Evolutionary conservation across 2,888 invertebrate genomes (phyloP).

Genomic region (Diachrysia chrysitis): DNA sequence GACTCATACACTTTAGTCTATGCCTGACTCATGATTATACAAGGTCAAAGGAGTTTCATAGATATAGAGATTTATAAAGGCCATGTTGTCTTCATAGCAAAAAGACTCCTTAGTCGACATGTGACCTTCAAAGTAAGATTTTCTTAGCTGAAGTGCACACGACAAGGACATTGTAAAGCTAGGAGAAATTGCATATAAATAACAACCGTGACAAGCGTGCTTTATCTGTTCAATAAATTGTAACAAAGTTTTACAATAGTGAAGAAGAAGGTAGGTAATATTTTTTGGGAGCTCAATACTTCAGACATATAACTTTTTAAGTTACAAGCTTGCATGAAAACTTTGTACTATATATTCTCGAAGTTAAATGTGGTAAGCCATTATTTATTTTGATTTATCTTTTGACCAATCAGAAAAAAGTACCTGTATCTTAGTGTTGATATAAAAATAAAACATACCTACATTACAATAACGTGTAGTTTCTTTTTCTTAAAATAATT

Average conservation of each 20-base stretch:
- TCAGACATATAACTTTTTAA: neutral
- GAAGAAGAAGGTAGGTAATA: neutral
- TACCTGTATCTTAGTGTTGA: too few species aligned
- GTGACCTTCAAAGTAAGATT: constrained; percentile 1
- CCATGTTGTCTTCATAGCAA: neutral
- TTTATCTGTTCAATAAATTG: neutral
- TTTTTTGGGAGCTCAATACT: neutral
- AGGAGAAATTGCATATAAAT: constrained; percentile 2
- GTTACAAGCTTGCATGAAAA: neutral
- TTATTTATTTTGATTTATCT: too few species aligned
- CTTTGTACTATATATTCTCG: neutral
- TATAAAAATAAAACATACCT: too few species aligned
- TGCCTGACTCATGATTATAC: neutral
- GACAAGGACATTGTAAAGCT: neutral
- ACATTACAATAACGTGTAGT: too few species aligned
- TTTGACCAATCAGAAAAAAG: too few species aligned
- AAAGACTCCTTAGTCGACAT: constrained; percentile 3
- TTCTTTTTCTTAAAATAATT: too few species aligned
- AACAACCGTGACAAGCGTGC: neutral
- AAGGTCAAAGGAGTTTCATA: neutral
- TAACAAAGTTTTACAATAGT: neutral
- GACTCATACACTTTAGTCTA: too few species aligned
- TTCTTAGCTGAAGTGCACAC: neutral
- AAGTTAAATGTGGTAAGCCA: too few species aligned
- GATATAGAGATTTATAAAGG: neutral